Conservation (phyloP, 2,113 vertebrate genomes). For the Corydoras sp. region DNA sequence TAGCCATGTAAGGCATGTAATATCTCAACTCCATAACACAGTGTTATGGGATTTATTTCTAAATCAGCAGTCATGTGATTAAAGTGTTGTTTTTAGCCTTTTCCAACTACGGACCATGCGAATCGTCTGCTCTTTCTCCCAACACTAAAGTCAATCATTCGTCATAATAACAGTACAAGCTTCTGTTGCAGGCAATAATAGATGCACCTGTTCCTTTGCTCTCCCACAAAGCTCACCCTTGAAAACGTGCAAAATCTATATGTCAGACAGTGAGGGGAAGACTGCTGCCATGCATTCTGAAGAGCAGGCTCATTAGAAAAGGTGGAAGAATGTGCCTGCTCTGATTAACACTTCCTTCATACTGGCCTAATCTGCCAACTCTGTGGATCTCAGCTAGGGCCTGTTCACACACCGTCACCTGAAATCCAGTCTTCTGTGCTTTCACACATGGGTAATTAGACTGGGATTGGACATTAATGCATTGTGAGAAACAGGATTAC, state of each 20-base stretch:
- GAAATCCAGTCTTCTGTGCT: constrained; percentile 25
- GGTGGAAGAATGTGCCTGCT: constrained; percentile 5
- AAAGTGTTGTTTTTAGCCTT: background rate
- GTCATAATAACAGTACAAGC: constrained; percentile 1
- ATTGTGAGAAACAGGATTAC: constrained; percentile 3
- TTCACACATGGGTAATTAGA: constrained; percentile 43
- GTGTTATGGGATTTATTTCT: background rate
- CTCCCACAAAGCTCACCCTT: background rate
- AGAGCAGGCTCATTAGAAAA: constrained; percentile 17
- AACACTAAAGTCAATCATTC: constrained; percentile 1
- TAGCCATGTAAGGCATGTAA: too few species aligned
- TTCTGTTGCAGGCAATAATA: background rate
- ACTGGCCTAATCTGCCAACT: constrained; percentile 21
- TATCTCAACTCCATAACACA: too few species aligned
- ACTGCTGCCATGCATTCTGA: constrained; percentile 2
- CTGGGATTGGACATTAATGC: background rate
- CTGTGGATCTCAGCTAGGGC: background rate
- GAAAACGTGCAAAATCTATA: background rate
- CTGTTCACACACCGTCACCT: constrained; percentile 33
- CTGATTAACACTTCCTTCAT: constrained; percentile 32
- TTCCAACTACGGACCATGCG: background rate
- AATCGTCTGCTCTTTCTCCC: background rate
- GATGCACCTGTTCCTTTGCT: constrained; percentile 23
- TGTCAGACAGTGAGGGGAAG: background rate
- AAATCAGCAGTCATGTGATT: background rate